These are phyloP conservation scores for Nasonia oneida DNA, from an alignment of 2,888 invertebrate species.

Conservation along the genomic window DNA sequence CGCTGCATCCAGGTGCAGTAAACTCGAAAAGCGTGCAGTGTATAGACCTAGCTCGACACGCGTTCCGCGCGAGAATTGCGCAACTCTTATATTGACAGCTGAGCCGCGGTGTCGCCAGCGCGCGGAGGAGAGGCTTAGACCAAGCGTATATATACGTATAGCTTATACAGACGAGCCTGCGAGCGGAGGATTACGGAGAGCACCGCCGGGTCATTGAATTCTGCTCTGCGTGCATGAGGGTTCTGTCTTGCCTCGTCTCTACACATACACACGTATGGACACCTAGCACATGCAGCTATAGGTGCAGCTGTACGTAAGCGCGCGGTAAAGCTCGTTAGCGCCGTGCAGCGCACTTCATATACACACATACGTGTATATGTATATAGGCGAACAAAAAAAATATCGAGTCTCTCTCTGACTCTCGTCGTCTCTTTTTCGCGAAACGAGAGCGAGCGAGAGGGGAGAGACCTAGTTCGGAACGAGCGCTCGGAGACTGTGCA, in stretches of 20 bases:
- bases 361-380: no score
- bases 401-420: background rate
- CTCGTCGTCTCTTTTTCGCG: conserved; percentile 1
- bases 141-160: background rate
- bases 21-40: background rate
- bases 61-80: conserved; percentile 13
- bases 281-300: background rate
- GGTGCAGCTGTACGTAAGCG: background rate
- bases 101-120: background rate
- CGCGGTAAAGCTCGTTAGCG: conserved; percentile 1
- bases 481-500: background rate
- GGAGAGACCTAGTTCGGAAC: conserved; percentile 44
- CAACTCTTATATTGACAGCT: conserved; percentile 10
- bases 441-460: conserved; percentile 8
- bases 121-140: background rate
- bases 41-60: background rate
- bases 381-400: background rate
- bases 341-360: background rate
- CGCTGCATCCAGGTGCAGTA: background rate
- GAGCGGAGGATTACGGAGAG: conserved; percentile 4
- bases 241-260: background rate
- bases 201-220: conserved; percentile 30
- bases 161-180: background rate
- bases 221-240: background rate
- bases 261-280: background rate